A percentile compares a stretch with the other conserved stretches of the same genome.
Conservation (phyloP, 2,888 invertebrate species). For the Amitus sp. region DNA sequence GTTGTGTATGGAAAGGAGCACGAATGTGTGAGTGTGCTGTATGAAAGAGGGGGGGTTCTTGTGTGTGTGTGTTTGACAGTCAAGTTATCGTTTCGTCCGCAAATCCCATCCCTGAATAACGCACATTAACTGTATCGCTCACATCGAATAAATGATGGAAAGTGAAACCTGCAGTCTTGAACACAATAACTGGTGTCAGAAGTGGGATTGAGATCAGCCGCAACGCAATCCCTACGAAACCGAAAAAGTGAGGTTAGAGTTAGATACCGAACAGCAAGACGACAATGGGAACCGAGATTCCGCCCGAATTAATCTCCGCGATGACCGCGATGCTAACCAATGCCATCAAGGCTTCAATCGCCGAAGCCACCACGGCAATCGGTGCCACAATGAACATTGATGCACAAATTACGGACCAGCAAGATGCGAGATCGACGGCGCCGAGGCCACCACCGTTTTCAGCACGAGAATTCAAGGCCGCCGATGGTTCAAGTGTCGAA, state of each 20-base stretch:
- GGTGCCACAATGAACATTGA: neutral
- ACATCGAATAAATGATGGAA: too few species aligned
- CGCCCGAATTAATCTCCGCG: neutral
- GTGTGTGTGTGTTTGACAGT: too few species aligned
- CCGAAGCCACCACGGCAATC: neutral
- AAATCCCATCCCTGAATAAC: too few species aligned
- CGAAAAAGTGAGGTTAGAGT: neutral
- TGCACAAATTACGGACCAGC: neutral
- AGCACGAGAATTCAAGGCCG: slow-evolving; percentile 11
- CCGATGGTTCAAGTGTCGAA: slow-evolving; percentile 16
- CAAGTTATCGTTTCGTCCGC: too few species aligned
- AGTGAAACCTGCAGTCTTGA: too few species aligned
- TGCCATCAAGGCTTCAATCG: slow-evolving; percentile 1
- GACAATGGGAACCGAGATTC: too few species aligned
- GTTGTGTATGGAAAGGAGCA: too few species aligned
- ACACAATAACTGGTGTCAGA: slow-evolving; percentile 14
- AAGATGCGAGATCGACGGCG: too few species aligned
- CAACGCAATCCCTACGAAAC: neutral
- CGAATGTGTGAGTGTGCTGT: too few species aligned
- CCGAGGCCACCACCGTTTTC: slow-evolving; percentile 19
- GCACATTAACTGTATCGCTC: too few species aligned
- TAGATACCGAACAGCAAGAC: neutral
- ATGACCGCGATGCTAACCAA: neutral
- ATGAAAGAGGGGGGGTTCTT: too few species aligned
- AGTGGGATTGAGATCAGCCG: slow-evolving; percentile 12